phyloP scores from a whole-genome alignment of 2,113 vertebrate species.

The Raja brachyura region DNA sequence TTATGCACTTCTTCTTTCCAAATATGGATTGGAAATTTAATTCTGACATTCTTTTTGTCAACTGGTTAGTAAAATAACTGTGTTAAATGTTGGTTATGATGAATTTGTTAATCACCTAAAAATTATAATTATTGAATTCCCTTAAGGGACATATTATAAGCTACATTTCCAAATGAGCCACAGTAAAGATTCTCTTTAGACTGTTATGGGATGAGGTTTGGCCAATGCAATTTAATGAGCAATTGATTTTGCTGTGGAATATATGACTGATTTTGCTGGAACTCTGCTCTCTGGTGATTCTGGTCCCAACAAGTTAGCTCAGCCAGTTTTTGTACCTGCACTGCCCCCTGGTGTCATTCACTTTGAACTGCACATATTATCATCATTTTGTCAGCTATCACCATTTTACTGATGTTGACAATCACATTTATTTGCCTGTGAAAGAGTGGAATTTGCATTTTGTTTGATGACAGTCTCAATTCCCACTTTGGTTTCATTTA shows the following conservation, averaged over 20 bases:
- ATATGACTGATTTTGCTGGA: background rate
- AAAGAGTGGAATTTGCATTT: background rate
- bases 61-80: background rate
- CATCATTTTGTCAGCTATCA: background rate
- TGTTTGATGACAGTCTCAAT: background rate
- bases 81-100: background rate
- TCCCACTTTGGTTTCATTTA: background rate
- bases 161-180: background rate
- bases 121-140: background rate
- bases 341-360: background rate
- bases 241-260: constrained; percentile 16
- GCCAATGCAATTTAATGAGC: constrained; percentile 16
- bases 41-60: too few relatives aligned
- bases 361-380: background rate
- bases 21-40: background rate
- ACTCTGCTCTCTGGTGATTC: background rate
- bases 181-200: background rate
- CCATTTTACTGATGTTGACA: background rate
- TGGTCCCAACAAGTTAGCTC: background rate
- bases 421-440: background rate
- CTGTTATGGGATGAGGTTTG: background rate
- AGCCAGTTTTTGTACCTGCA: background rate
- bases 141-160: background rate
- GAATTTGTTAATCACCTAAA: background rate
- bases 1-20: background rate